These are phyloP conservation scores for Myxocyprinus asiaticus DNA, from an alignment of 2,113 vertebrate genomes.

Conservation along the genomic window DNA sequence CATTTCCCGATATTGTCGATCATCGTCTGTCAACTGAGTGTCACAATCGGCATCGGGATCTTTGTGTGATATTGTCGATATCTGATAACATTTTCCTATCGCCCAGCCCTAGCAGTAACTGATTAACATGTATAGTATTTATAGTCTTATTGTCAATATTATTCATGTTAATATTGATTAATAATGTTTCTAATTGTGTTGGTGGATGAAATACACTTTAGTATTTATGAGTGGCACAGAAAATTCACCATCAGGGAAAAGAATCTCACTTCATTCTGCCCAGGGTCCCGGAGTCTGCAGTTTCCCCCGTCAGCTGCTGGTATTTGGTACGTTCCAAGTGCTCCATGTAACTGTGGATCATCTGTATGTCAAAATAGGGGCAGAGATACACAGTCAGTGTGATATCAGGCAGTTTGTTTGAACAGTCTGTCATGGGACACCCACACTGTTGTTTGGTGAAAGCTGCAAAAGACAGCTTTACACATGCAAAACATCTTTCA, in stretches of 20 bases:
- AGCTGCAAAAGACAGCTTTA: slow-evolving; percentile 37
- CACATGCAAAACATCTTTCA: not conserved
- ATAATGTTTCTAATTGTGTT: not conserved
- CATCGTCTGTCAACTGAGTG: no score
- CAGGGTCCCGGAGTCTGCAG: slow-evolving; percentile 77
- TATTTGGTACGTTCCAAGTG: slow-evolving; percentile 96
- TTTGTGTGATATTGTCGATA: no score
- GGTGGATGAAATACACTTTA: no score
- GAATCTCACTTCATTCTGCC: slow-evolving; percentile 84
- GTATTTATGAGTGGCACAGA: not conserved
- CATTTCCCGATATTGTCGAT: no score
- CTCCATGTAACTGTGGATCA: slow-evolving; percentile 99
- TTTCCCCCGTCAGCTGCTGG: slow-evolving; percentile 84
- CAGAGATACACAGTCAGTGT: not conserved
- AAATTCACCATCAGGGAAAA: not conserved
- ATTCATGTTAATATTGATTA: no score
- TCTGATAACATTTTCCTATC: no score
- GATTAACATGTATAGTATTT: no score
- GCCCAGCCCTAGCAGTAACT: no score
- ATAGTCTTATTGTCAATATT: no score
- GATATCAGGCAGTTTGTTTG: not conserved
- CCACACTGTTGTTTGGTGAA: not conserved
- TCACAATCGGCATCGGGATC: no score
- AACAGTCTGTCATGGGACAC: not conserved
- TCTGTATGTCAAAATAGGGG: slow-evolving; percentile 71